These are phyloP conservation scores for Atlantisia rogersi DNA, from an alignment of 2,113 vertebrate species.

Conservation along the genomic window DNA sequence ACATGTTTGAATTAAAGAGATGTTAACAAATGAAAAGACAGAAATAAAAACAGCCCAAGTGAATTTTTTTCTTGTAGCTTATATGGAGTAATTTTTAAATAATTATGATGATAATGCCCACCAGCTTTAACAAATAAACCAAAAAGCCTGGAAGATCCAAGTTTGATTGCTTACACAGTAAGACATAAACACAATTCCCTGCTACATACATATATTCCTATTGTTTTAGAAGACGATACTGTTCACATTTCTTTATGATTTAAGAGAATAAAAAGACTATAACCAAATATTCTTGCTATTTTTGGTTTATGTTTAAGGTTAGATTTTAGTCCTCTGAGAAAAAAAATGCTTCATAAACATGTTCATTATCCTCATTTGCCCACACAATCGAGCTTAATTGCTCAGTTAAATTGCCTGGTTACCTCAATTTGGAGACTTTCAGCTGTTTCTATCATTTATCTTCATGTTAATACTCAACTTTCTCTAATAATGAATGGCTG, in stretches of 20 bases:
- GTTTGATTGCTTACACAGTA: neutral
- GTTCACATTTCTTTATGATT: neutral
- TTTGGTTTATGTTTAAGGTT: neutral
- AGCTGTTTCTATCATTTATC: conserved; percentile 31
- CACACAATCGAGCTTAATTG: conserved; percentile 63
- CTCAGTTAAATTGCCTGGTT: conserved; percentile 67
- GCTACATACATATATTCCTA: neutral
- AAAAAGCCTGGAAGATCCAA: neutral
- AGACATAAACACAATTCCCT: neutral
- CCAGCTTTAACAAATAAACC: neutral
- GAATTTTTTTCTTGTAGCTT: neutral
- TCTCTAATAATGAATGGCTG: conserved; percentile 41
- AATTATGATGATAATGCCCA: neutral
- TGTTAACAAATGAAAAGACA: neutral
- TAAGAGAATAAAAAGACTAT: neutral
- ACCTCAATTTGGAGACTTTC: conserved; percentile 36
- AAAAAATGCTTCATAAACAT: conserved; percentile 22
- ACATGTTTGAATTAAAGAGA: neutral
- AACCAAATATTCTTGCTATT: neutral
- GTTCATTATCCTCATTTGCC: conserved; percentile 25
- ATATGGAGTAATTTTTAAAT: neutral
- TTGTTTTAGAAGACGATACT: neutral
- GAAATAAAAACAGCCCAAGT: neutral
- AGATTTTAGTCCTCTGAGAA: neutral
- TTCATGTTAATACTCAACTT: conserved; percentile 42